Evolutionary conservation across 2,113 vertebrate species (phyloP).

Genomic region (Eulacestoma nigropectus): DNA sequence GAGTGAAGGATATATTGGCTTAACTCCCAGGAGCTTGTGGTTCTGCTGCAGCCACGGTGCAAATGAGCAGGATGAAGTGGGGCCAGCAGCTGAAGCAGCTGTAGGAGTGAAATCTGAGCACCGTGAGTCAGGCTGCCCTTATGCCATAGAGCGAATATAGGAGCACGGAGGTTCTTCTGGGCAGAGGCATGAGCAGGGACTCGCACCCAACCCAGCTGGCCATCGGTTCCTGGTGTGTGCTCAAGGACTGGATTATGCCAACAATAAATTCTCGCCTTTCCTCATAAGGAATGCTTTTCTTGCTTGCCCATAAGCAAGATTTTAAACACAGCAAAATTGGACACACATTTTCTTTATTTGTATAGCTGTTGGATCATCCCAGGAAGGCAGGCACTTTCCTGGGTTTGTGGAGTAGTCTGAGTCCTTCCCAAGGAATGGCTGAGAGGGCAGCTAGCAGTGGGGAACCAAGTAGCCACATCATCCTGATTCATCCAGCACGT

Average conservation of each 20-base stretch:
- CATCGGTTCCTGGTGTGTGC: rapidly evolving
- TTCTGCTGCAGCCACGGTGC: not conserved
- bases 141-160: not conserved
- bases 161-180: rapidly evolving
- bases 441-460: not conserved
- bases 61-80: not conserved
- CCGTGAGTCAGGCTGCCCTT: not conserved
- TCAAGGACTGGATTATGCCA: not conserved
- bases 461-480: not conserved
- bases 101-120: not conserved
- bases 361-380: not conserved
- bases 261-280: not conserved
- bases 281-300: not conserved
- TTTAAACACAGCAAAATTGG: not conserved
- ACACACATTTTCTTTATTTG: not conserved
- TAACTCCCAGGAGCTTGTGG: not conserved
- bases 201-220: not conserved
- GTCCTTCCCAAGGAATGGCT: not conserved
- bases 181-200: not conserved
- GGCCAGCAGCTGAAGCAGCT: not conserved
- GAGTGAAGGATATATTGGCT: not conserved
- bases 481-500: not conserved
- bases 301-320: not conserved
- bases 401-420: not conserved
- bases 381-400: not conserved